Evolutionary conservation across 1,140 invertebrate genomes (phyloP).

Genomic region (Drosophila kanapiae): DNA sequence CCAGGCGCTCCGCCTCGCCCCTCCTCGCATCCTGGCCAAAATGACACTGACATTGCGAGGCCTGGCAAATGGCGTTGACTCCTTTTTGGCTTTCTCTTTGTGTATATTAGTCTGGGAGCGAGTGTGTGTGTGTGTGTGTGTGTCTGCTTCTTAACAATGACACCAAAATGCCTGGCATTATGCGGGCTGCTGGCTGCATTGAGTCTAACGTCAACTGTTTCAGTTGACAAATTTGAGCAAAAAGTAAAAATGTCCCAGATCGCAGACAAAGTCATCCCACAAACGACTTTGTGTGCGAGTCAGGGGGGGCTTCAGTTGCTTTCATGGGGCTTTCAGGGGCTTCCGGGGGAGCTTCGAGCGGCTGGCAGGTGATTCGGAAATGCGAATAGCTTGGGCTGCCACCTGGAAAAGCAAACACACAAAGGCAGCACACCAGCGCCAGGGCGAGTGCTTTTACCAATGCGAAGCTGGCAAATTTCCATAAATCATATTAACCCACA

Average conservation of each 20-base stretch:
- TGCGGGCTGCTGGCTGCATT: slow-evolving; percentile 64
- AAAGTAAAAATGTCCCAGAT: slow-evolving; percentile 58
- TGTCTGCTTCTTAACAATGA: slow-evolving; percentile 58
- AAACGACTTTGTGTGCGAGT: slow-evolving; percentile 31
- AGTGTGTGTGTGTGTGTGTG: slow-evolving; percentile 5
- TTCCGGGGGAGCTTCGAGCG: not conserved
- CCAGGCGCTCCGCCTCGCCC: not conserved
- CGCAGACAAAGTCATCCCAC: slow-evolving; percentile 34
- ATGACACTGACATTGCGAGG: slow-evolving; percentile 51
- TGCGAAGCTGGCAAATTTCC: slow-evolving; percentile 70
- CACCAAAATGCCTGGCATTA: slow-evolving; percentile 61
- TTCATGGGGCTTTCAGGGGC: not conserved
- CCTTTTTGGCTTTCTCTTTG: slow-evolving; percentile 51
- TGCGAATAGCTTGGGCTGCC: slow-evolving; percentile 41
- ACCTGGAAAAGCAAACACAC: slow-evolving; percentile 55
- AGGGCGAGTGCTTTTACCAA: slow-evolving; percentile 58
- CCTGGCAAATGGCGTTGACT: slow-evolving; percentile 58
- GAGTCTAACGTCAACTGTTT: slow-evolving; percentile 70
- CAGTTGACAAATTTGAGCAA: slow-evolving; percentile 69
- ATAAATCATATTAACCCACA: slow-evolving; percentile 77
- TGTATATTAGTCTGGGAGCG: slow-evolving; percentile 30
- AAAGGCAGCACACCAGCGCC: slow-evolving; percentile 20
- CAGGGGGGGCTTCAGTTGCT: not conserved
- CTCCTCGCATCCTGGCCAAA: slow-evolving; percentile 3
- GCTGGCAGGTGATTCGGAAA: slow-evolving; percentile 35